phyloP scores from a whole-genome alignment of 2,797 vertebrate genomes.

The Dicrostonyx torquatus region DNA sequence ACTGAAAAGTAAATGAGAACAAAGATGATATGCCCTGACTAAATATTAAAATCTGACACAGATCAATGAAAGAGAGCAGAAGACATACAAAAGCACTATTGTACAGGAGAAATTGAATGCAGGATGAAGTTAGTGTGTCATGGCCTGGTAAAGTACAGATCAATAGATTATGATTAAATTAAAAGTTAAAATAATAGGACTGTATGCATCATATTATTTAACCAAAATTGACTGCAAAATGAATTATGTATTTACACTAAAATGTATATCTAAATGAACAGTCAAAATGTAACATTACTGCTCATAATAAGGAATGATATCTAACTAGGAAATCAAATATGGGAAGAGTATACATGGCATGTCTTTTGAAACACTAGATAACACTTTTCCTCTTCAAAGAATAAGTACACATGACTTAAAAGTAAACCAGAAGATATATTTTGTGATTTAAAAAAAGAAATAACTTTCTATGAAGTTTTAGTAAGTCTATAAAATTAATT shows the following conservation, averaged over 20 bases:
- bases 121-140: not conserved
- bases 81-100: not conserved
- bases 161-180: not conserved
- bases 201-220: not conserved
- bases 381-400: not conserved
- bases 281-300: not conserved
- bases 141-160: not conserved
- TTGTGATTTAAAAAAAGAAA: not conserved
- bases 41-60: constrained; percentile 4
- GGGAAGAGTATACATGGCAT: not conserved
- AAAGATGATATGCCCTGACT: not conserved
- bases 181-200: constrained; percentile 5
- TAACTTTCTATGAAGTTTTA: not conserved
- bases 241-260: constrained; percentile 14
- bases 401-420: not conserved
- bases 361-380: constrained; percentile 13
- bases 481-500: constrained; percentile 14
- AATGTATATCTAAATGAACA: constrained; percentile 12
- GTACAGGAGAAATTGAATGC: not conserved
- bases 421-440: not conserved
- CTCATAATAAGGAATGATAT: not conserved
- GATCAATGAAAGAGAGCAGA: not conserved
- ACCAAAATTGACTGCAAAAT: constrained; percentile 12
- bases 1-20: not conserved
- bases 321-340: not conserved